phyloP scores from a whole-genome alignment of 2,888 invertebrate genomes.

The Prosopocoilus inquinatus region DNA sequence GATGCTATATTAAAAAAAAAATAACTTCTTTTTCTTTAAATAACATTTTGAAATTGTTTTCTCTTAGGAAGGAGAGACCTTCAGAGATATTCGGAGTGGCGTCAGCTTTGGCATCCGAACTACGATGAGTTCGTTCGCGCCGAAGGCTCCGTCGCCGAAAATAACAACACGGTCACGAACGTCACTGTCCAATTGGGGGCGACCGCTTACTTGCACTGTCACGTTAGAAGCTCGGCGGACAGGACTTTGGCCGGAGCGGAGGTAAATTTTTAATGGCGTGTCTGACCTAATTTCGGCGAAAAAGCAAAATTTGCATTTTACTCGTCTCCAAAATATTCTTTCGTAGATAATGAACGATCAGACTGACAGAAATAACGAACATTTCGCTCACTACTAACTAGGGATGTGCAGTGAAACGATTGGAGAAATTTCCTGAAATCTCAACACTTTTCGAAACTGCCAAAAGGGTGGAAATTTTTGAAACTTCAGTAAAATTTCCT shows the following conservation, averaged over 20 bases:
- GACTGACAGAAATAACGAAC: too few species aligned
- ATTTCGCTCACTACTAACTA: too few species aligned
- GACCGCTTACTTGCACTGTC: slow-evolving; percentile 77
- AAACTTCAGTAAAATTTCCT: too few species aligned
- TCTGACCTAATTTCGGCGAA: background rate
- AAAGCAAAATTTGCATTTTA: too few species aligned
- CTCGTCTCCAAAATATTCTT: too few species aligned
- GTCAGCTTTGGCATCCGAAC: slow-evolving; percentile 61
- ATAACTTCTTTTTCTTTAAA: background rate
- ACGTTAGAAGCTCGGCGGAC: slow-evolving; percentile 73
- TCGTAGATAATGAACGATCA: too few species aligned
- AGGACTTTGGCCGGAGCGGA: slow-evolving; percentile 54
- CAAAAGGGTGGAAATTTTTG: too few species aligned
- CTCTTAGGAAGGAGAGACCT: slow-evolving; percentile 43
- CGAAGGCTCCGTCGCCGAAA: slow-evolving; percentile 56
- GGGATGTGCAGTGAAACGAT: too few species aligned
- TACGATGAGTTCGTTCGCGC: slow-evolving; percentile 53
- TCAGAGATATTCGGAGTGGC: slow-evolving; percentile 57
- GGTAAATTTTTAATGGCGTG: slow-evolving; percentile 34
- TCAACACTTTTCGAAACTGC: too few species aligned
- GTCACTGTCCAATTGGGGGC: slow-evolving; percentile 75
- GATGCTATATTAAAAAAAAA: background rate
- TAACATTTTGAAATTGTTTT: slow-evolving; percentile 8
- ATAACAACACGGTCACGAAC: slow-evolving; percentile 74
- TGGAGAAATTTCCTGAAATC: too few species aligned